Percentiles rank a stretch among this genome's conserved stretches.
These are phyloP conservation scores for Xenops minutus DNA, from an alignment of 2,797 vertebrate species.

Conservation along the genomic window DNA sequence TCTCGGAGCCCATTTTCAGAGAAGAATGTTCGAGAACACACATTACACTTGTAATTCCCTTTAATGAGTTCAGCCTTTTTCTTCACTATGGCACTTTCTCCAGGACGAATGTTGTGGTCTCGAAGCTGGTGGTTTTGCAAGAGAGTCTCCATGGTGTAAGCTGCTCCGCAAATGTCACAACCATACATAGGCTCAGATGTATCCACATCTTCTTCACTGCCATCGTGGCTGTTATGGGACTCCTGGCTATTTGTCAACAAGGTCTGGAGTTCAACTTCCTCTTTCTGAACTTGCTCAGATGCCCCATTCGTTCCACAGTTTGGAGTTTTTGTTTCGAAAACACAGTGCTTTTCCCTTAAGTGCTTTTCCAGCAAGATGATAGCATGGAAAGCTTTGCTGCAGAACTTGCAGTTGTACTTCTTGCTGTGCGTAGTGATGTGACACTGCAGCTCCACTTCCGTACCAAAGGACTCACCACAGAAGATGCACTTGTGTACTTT, in stretches of 20 bases:
- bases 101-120: constrained; percentile 97
- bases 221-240: constrained; percentile 91
- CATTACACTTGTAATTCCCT: constrained; percentile 98
- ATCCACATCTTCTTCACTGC: constrained; percentile 94
- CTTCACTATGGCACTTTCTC: constrained; percentile 94
- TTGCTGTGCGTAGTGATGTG: constrained; percentile 99
- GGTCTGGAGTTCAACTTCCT: constrained; percentile 90
- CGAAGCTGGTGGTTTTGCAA: constrained; percentile 96
- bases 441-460: constrained; percentile 97
- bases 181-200: constrained; percentile 93
- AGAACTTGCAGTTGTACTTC: constrained; percentile 98
- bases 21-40: constrained; percentile 98
- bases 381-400: constrained; percentile 97
- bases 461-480: constrained; percentile 95
- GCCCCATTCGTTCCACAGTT: constrained; percentile 93
- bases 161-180: constrained; percentile 97
- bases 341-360: constrained; percentile 94
- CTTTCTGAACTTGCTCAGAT: constrained; percentile 88
- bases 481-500: constrained; percentile 96
- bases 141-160: constrained; percentile 98
- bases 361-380: constrained; percentile 95
- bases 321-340: constrained; percentile 92
- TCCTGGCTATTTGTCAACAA: constrained; percentile 92
- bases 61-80: constrained; percentile 98
- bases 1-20: constrained; percentile 95